Percentiles rank a stretch among this genome's conserved stretches.
These are phyloP conservation scores for Watsonalla cultraria DNA, from an alignment of 2,888 invertebrate genomes.

Conservation along the genomic window DNA sequence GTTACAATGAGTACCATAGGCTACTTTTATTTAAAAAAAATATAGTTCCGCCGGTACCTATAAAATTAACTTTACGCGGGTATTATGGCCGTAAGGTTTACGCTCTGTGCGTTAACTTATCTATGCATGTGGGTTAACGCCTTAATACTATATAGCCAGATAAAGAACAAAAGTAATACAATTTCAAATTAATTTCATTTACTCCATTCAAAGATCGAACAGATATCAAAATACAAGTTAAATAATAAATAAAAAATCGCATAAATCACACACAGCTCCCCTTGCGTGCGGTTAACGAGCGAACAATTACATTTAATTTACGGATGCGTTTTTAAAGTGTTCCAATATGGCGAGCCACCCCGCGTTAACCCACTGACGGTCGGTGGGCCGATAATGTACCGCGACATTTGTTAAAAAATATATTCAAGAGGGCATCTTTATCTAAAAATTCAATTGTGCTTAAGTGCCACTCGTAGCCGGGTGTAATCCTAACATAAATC, in stretches of 20 bases:
- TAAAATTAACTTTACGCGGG: too few species aligned
- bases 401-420: constrained; percentile 77
- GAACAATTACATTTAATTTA: constrained; percentile 79
- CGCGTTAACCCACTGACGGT: constrained; percentile 46
- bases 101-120: too few species aligned
- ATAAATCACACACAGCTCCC: constrained; percentile 29
- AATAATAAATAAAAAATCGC: constrained; percentile 20
- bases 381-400: constrained; percentile 46
- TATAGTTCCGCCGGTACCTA: too few species aligned
- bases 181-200: constrained; percentile 5
- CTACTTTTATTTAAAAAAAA: too few species aligned
- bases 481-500: not conserved
- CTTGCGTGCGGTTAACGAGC: constrained; percentile 60
- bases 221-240: constrained; percentile 15
- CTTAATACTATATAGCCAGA: not conserved
- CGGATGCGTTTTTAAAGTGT: constrained; percentile 71
- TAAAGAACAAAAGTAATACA: not conserved
- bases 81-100: too few species aligned
- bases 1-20: too few species aligned
- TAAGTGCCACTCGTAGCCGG: constrained; percentile 55
- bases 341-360: constrained; percentile 57
- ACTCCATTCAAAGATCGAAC: constrained; percentile 11
- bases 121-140: too few species aligned
- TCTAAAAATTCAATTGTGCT: constrained; percentile 65
- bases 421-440: constrained; percentile 66